phyloP scores from a whole-genome alignment of 2,797 vertebrate species.

The Enteromius afrohamiltoni region DNA sequence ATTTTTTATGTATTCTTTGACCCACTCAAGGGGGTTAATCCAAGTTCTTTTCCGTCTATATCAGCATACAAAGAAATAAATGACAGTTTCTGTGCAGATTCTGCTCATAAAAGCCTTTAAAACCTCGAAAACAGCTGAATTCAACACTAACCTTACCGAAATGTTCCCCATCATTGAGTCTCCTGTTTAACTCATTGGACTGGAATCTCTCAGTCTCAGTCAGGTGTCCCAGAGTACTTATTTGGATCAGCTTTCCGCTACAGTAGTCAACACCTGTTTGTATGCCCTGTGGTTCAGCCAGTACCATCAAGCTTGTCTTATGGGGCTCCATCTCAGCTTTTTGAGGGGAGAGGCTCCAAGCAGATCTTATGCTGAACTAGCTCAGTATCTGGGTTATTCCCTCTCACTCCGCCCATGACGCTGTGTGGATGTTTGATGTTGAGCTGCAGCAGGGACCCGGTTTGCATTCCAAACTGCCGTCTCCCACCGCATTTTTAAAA shows the following conservation, averaged over 20 bases:
- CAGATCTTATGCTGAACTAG: slow-evolving; percentile 29
- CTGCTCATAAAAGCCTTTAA: background rate
- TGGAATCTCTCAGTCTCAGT: slow-evolving; percentile 13
- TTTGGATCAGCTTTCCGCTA: slow-evolving; percentile 24
- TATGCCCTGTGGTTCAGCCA: slow-evolving; percentile 36
- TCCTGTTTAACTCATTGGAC: slow-evolving; percentile 10
- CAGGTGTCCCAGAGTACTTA: slow-evolving; percentile 21
- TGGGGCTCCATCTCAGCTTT: slow-evolving; percentile 8
- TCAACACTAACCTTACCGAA: slow-evolving; percentile 1
- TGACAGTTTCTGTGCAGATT: background rate
- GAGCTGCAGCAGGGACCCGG: slow-evolving; percentile 23
- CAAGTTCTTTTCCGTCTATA: background rate
- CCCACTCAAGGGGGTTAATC: background rate
- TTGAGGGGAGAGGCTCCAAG: slow-evolving; percentile 12
- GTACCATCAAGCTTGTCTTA: background rate
- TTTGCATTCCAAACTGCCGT: slow-evolving; percentile 42
- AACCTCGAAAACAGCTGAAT: background rate
- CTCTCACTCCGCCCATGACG: slow-evolving; percentile 31
- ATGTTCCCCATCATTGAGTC: slow-evolving; percentile 17
- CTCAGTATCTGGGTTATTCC: slow-evolving; percentile 43
- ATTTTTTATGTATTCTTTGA: background rate
- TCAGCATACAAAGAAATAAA: background rate
- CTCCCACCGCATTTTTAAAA: slow-evolving; percentile 33
- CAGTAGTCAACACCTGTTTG: slow-evolving; percentile 46
- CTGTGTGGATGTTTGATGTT: slow-evolving; percentile 42